Conservation (phyloP, 1,140 invertebrate genomes). For the Lucilia sericata region DNA sequence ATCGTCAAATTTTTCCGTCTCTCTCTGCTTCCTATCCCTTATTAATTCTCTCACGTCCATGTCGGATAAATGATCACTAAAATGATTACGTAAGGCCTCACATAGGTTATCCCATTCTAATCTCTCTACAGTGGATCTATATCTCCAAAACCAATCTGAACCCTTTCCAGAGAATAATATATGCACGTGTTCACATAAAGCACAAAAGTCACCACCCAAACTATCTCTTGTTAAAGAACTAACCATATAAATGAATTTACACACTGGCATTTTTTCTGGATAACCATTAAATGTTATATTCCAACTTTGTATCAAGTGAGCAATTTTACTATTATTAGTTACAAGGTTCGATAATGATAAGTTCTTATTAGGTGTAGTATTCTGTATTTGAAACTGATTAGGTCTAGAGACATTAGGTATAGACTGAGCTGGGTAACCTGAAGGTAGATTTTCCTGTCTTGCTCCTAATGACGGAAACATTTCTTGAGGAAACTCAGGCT, state of each 20-base stretch:
- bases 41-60: slow-evolving; percentile 13
- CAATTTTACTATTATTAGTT: slow-evolving; percentile 25
- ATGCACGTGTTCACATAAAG: neutral
- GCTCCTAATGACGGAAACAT: no score
- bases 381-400: neutral
- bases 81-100: slow-evolving; percentile 19
- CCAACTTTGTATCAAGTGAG: slow-evolving; percentile 9
- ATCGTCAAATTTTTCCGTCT: slow-evolving; percentile 21
- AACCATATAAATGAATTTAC: slow-evolving; percentile 32
- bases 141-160: slow-evolving; percentile 34
- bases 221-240: neutral
- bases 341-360: neutral
- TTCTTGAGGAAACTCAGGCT: no score
- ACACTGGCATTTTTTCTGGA: neutral
- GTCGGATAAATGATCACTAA: neutral
- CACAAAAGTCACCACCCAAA: neutral
- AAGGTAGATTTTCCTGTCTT: no score
- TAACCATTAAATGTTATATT: slow-evolving; percentile 13
- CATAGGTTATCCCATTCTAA: neutral
- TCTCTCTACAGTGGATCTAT: neutral
- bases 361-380: neutral
- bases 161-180: slow-evolving; percentile 12
- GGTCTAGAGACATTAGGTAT: neutral
- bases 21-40: slow-evolving; percentile 14
- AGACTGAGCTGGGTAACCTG: neutral